Evolutionary conservation across 1,140 invertebrate genomes (phyloP).

Genomic region (Chironomus tepperi): DNA sequence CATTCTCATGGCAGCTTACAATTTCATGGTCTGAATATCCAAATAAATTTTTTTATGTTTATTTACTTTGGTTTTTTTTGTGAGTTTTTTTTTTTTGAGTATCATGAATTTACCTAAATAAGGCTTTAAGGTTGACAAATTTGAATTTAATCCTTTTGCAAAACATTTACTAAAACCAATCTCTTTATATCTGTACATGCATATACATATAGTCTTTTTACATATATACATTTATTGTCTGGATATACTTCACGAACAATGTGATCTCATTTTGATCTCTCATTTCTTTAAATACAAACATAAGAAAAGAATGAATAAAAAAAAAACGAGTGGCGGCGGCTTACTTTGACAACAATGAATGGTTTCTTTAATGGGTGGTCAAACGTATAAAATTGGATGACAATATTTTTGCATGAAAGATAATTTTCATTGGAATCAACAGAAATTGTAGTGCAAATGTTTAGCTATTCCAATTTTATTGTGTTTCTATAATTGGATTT

Average conservation of each 20-base stretch:
- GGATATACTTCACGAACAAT: not conserved
- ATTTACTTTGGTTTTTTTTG: not conserved
- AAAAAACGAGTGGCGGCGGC: slow-evolving; percentile 17
- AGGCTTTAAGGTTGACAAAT: slow-evolving; percentile 18
- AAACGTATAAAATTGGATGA: slow-evolving; percentile 18
- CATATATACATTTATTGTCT: too few relatives aligned
- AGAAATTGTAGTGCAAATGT: too few relatives aligned
- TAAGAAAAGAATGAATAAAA: not conserved
- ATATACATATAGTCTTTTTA: not conserved
- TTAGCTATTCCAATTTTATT: not conserved
- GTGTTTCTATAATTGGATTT: not conserved
- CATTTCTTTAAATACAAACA: not conserved
- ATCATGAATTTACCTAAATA: not conserved
- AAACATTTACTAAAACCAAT: not conserved
- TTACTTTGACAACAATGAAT: slow-evolving; percentile 17
- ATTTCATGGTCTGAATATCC: not conserved
- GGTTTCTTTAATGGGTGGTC: slow-evolving; percentile 19
- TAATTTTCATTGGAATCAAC: not conserved
- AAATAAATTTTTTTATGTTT: not conserved
- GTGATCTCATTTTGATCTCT: not conserved
- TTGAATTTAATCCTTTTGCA: slow-evolving; percentile 20
- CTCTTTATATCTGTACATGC: too few relatives aligned
- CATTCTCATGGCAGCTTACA: not conserved
- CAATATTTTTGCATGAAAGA: slow-evolving; percentile 17
- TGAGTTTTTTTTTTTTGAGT: not conserved